A percentile compares a stretch with the other conserved stretches of the same genome.
Evolutionary conservation across 2,113 vertebrate genomes (phyloP).

Genomic region (Ictalurus furcatus): DNA sequence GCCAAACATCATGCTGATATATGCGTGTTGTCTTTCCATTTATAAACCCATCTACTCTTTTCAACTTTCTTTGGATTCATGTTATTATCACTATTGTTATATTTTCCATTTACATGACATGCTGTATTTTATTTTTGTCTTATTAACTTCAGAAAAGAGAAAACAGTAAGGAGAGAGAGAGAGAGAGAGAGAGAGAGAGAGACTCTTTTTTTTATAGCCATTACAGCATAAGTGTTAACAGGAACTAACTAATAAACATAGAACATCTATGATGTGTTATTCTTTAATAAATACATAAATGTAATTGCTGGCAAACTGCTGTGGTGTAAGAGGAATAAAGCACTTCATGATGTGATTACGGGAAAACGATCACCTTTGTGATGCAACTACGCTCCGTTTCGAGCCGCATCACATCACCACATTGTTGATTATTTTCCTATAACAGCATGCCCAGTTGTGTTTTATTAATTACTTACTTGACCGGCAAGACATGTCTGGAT

Average conservation of each 20-base stretch:
- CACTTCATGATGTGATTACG: background rate
- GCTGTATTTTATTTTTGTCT: background rate
- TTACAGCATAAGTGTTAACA: background rate
- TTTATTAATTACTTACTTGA: background rate
- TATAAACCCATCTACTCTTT: background rate
- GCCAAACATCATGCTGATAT: background rate
- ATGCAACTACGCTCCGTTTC: background rate
- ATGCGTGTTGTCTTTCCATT: background rate
- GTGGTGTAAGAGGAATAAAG: background rate
- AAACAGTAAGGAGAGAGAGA: background rate
- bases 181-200: background rate
- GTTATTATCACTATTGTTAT: background rate
- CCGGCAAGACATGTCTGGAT: background rate
- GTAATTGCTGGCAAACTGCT: background rate
- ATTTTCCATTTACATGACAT: background rate
- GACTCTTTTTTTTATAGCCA: background rate
- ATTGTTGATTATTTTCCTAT: background rate
- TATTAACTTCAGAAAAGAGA: background rate
- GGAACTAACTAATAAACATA: background rate
- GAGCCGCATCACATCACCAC: background rate
- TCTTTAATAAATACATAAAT: background rate
- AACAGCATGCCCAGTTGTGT: background rate
- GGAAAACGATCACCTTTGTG: background rate
- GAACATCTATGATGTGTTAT: background rate
- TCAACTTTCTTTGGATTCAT: background rate